Base-by-base conservation (phyloP, 1,140 invertebrate genomes). In the Neomicropteryx cornuta region DNA sequence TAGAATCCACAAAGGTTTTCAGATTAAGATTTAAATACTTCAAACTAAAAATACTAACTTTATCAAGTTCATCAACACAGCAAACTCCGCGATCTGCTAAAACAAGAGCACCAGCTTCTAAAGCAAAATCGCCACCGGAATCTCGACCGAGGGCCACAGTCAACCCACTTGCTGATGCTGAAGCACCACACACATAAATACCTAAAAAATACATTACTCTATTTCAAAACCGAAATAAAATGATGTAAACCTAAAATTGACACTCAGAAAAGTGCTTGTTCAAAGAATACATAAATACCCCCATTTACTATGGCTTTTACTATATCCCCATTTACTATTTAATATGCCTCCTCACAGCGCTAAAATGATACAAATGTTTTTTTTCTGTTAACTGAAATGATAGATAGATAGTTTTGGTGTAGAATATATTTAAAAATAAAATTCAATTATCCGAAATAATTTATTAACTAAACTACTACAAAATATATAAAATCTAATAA, bases 1-100 rank as follows among this genome's bases (percentile, higher is more conserved):
- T n/a, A n/a, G n/a, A n/a, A n/a, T n/a, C n/a, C n/a, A n/a, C n/a
- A n/a, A n/a, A n/a, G n/a, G n/a, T n/a, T n/a, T n/a, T n/a, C n/a
- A n/a, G n/a, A n/a, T n/a, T n/a, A n/a, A n/a, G n/a, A n/a, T n/a
- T n/a, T n/a, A n/a, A n/a, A n/a, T n/a, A n/a, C n/a, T n/a, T n/a
- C n/a, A n/a, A n/a, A n/a, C n/a, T n/a, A n/a, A n/a, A n/a, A n/a
- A n/a, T n/a, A n/a, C n/a, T n/a, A 78, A 95, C 88, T 72, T 96
- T 96, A 62, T 97, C 92, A 57, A 97, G 90, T 64, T 97, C 93
- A 62, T 97, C 93, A 28, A 96, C 88, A 50, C 89, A 93, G 60
- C 92, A 97, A 31, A 78, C 81, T 1, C 92, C 93, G 53, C 78
- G 77, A 58, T 93, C 87, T 21, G 85, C 80, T 30, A 88, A 60